Conservation (phyloP, 2,797 vertebrate genomes). For the Malurus leucopterus region DNA sequence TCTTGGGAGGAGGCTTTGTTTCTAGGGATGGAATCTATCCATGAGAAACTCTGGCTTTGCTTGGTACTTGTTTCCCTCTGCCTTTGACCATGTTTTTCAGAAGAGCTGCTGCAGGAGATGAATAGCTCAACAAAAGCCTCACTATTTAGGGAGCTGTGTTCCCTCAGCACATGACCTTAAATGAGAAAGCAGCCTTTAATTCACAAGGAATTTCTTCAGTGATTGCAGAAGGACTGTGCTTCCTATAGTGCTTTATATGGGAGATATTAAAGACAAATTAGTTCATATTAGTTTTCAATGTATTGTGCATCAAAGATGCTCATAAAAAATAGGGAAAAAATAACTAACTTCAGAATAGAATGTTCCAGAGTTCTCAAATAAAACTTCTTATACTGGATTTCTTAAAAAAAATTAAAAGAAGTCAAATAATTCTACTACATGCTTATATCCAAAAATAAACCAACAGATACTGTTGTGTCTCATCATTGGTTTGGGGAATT, state of each 20-base stretch:
- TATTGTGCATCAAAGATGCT: background rate
- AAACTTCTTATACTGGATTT: background rate
- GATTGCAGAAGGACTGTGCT: slow-evolving; percentile 21
- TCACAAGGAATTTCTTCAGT: slow-evolving; percentile 60
- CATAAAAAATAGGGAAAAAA: background rate
- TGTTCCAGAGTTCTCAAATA: background rate
- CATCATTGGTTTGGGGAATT: background rate
- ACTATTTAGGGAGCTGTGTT: slow-evolving; percentile 58
- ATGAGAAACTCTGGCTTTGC: slow-evolving; percentile 62
- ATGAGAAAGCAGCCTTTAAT: slow-evolving; percentile 65
- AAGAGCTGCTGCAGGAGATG: slow-evolving; percentile 58
- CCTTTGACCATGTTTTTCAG: slow-evolving; percentile 65
- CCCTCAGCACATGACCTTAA: slow-evolving; percentile 64
- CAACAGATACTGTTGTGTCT: background rate
- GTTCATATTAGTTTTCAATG: slow-evolving; percentile 24
- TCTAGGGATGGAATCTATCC: slow-evolving; percentile 54
- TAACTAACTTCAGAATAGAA: background rate
- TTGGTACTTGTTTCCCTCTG: slow-evolving; percentile 51
- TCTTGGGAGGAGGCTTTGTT: slow-evolving; percentile 55
- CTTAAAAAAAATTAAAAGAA: background rate
- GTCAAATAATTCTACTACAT: background rate
- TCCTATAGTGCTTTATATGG: slow-evolving; percentile 44
- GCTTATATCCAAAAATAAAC: background rate
- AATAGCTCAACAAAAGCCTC: slow-evolving; percentile 65
- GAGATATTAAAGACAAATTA: slow-evolving; percentile 20